Base-by-base conservation (phyloP, 2,888 invertebrate genomes). In the Cheilosia soror region DNA sequence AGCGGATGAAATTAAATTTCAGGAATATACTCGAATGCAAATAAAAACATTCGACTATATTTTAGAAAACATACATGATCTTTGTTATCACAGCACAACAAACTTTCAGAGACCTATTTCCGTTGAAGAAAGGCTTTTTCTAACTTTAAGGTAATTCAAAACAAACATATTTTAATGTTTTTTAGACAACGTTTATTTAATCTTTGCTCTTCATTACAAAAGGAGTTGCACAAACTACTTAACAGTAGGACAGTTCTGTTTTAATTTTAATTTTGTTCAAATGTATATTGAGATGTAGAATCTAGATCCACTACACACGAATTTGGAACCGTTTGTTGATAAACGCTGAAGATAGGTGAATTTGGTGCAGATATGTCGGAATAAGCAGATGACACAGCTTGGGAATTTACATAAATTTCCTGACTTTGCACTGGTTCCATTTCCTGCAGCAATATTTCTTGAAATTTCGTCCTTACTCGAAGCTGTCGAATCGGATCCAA, bases 71-170 rank as follows among this genome's bases (percentile, higher is more conserved):
- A 20, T 1, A 20, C 20, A 20, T 20, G 20, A 20, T 20, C 20
- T 20, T 20, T 20, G 20, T 20, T 20, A 20, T 20, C 20, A 20
- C 20, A 20, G 2, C 25, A 53, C n/a, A 25, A 9, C 51, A 53
- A 53, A 29, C 51, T 53, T 53, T 53, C 51, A 53, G 29, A 53
- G 51, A 29, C 29, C 27, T 44, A 60, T 60, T 25, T 13, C 51
- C 13, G 51, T 33, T 33, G 1, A 33, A 33, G 33, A 33, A 33
- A 33, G 33, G 33, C 33, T 7, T 33, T 6, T 6, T 33, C 20
- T 20, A 20, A 20, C 20, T 20, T 1, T 20, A 20, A 20, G 20
- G 20, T 20, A 20, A 20, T 20, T 20, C 20, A 33, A 33, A 33
- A 6, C 1, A 33, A 33, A 33, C 1, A 2, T 7, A 2, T 7